phyloP scores from a whole-genome alignment of 2,888 invertebrate genomes.

The Blastobasis lacticolella region DNA sequence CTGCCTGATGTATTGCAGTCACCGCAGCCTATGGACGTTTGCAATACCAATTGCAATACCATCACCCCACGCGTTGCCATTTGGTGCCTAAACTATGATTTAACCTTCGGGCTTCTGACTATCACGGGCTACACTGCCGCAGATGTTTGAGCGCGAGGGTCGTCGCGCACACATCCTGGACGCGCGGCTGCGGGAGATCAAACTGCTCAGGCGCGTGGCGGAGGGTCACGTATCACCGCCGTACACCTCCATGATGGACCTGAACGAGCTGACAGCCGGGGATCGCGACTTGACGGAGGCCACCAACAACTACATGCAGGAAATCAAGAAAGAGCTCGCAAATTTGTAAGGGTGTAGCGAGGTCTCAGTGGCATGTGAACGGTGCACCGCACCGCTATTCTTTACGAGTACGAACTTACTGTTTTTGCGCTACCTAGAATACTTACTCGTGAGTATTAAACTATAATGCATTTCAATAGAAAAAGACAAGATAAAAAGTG shows the following conservation, averaged over 20 bases:
- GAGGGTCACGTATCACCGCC: slow-evolving; percentile 35
- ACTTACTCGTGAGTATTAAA: no score
- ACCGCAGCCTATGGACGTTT: no score
- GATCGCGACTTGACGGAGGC: slow-evolving; percentile 47
- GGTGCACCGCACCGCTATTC: background rate
- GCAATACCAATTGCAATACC: no score
- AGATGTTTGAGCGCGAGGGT: slow-evolving; percentile 91
- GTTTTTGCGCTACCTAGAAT: no score
- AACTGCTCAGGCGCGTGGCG: slow-evolving; percentile 67
- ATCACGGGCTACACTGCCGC: background rate
- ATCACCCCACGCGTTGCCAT: no score
- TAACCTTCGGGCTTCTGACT: no score
- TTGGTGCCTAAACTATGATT: no score
- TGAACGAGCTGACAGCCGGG: slow-evolving; percentile 29
- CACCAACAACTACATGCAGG: slow-evolving; percentile 29
- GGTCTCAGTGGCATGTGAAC: background rate
- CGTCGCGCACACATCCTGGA: slow-evolving; percentile 93
- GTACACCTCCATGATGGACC: slow-evolving; percentile 22
- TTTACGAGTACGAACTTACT: no score
- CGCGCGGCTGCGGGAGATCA: slow-evolving; percentile 86
- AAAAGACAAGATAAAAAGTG: no score
- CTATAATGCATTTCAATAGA: no score
- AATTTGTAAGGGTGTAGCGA: slow-evolving; percentile 8
- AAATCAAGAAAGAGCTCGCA: slow-evolving; percentile 34
- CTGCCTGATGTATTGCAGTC: no score